These are phyloP conservation scores for Antheraea assamensis DNA, from an alignment of 2,888 invertebrate species.

Conservation along the genomic window DNA sequence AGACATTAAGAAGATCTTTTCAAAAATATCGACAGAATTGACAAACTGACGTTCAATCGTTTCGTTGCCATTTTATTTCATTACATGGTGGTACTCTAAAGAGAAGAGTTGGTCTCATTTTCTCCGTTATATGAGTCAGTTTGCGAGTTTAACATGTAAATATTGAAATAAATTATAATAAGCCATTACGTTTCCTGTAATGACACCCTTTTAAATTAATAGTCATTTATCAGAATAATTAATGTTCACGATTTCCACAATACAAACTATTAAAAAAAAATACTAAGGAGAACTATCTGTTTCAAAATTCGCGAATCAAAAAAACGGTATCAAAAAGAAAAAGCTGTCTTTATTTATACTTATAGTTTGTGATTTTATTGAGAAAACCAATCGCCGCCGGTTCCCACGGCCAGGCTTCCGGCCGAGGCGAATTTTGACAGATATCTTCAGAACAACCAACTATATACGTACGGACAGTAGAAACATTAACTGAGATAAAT, in stretches of 20 bases:
- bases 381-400: slow-evolving; percentile 68
- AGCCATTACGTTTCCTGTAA: too few relatives aligned
- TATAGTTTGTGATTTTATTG: slow-evolving; percentile 72
- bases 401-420: slow-evolving; percentile 78
- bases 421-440: slow-evolving; percentile 81
- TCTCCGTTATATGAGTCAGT: too few relatives aligned
- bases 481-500: slow-evolving; percentile 42
- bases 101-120: too few relatives aligned
- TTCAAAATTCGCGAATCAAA: slow-evolving; percentile 44
- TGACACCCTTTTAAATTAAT: background rate
- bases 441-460: slow-evolving; percentile 71
- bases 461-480: slow-evolving; percentile 62
- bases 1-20: too few relatives aligned
- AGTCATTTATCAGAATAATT: background rate
- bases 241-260: background rate
- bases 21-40: too few relatives aligned
- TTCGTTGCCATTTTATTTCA: too few relatives aligned
- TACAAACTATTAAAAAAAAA: background rate
- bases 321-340: slow-evolving; percentile 49
- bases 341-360: slow-evolving; percentile 58
- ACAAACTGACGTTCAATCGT: too few relatives aligned
- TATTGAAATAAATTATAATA: too few relatives aligned
- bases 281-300: slow-evolving; percentile 9
- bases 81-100: too few relatives aligned
- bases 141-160: too few relatives aligned